phyloP scores from a whole-genome alignment of 2,888 invertebrate genomes.

The Opisthograptis luteolata region DNA sequence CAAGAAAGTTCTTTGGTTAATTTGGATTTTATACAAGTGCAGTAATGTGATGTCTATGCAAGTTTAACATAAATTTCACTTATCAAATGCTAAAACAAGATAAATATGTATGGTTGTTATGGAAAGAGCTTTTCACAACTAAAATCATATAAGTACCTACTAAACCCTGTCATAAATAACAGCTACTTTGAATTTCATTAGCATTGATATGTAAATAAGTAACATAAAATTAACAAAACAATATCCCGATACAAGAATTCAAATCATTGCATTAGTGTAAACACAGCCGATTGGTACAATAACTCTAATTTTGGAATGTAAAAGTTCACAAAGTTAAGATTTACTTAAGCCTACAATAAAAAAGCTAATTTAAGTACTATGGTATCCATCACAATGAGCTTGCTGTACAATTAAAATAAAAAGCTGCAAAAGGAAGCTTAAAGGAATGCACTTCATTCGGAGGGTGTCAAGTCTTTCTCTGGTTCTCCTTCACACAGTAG shows the following conservation, averaged over 20 bases:
- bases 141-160: not conserved
- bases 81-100: too few species aligned
- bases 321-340: conserved; percentile 59
- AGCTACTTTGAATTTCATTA: conserved; percentile 16
- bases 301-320: conserved; percentile 76
- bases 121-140: not conserved
- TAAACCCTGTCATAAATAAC: conserved; percentile 17
- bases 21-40: conserved; percentile 30
- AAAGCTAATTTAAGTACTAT: conserved; percentile 81
- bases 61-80: too few species aligned
- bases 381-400: conserved; percentile 76
- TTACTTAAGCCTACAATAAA: conserved; percentile 72
- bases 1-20: conserved; percentile 56
- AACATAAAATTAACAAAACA: conserved; percentile 37
- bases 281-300: conserved; percentile 70
- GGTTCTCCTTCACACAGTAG: conserved; percentile 90
- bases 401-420: conserved; percentile 68
- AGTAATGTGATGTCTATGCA: too few species aligned
- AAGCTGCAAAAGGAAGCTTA: conserved; percentile 52
- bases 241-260: conserved; percentile 38
- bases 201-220: conserved; percentile 26
- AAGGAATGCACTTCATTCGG: conserved; percentile 80
- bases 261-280: conserved; percentile 45
- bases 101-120: too few species aligned
- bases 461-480: conserved; percentile 89